phyloP scores from a whole-genome alignment of 2,797 vertebrate species.

The Smutsia gigantea region DNA sequence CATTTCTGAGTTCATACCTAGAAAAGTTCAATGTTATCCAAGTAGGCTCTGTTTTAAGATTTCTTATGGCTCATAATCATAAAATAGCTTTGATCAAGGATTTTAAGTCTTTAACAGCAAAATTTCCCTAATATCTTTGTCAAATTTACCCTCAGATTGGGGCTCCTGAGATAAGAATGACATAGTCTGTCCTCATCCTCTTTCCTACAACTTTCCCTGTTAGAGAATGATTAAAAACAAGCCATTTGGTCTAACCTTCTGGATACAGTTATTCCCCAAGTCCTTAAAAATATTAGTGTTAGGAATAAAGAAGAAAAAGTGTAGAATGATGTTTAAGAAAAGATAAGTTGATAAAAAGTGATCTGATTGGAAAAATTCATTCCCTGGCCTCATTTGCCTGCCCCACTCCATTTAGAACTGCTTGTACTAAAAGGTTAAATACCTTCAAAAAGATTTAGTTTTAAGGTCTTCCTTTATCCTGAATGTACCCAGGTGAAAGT shows the following conservation, averaged over 20 bases:
- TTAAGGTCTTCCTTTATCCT: neutral
- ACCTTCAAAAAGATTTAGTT: neutral
- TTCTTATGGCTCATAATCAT: neutral
- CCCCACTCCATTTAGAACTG: neutral
- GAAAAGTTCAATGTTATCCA: neutral
- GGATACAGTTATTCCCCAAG: neutral
- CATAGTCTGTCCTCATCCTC: neutral
- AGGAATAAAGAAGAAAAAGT: neutral
- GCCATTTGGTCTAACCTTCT: neutral
- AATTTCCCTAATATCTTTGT: conserved; percentile 69
- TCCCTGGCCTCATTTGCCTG: neutral
- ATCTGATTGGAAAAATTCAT: neutral
- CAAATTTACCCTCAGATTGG: neutral
- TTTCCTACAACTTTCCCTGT: neutral
- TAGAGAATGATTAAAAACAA: neutral
- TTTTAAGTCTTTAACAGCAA: conserved; percentile 42
- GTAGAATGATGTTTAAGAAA: neutral
- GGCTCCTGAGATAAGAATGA: conserved; percentile 28
- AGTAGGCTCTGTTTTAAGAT: neutral
- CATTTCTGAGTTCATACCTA: neutral
- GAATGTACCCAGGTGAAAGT: neutral
- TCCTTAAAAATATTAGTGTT: neutral
- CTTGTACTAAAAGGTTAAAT: neutral
- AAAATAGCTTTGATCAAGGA: conserved; percentile 18
- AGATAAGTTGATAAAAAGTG: neutral